phyloP scores from a whole-genome alignment of 2,888 invertebrate genomes.

The Pharmacophagus antenor region DNA sequence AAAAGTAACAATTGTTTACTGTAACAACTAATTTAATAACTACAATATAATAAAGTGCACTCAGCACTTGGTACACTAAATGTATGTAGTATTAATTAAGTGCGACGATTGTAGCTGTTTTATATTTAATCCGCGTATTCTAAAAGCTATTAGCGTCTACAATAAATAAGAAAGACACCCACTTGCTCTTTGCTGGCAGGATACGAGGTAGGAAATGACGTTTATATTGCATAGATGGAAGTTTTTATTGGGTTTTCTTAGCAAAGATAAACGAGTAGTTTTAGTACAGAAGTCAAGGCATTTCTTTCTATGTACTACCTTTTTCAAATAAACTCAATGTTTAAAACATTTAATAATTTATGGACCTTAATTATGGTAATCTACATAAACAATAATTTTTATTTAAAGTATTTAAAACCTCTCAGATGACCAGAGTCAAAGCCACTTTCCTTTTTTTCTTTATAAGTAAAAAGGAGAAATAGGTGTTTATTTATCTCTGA shows the following conservation, averaged over 20 bases:
- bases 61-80: not conserved
- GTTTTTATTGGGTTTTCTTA: slow-evolving; percentile 4
- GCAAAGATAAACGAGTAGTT: not conserved
- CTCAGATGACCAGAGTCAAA: too few relatives aligned
- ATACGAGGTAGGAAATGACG: slow-evolving; percentile 16
- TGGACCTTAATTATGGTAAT: too few relatives aligned
- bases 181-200: not conserved
- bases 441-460: too few relatives aligned
- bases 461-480: too few relatives aligned
- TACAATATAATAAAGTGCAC: not conserved
- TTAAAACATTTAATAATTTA: too few relatives aligned
- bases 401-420: too few relatives aligned
- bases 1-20: not conserved
- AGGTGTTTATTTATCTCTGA: too few relatives aligned
- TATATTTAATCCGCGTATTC: slow-evolving; percentile 4
- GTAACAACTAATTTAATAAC: not conserved
- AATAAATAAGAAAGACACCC: slow-evolving; percentile 6
- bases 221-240: slow-evolving; percentile 4
- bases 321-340: not conserved
- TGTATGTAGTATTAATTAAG: not conserved
- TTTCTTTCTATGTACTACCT: not conserved
- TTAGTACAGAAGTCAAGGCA: not conserved
- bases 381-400: too few relatives aligned
- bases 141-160: slow-evolving; percentile 1
- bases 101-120: not conserved